phyloP scores from a whole-genome alignment of 1,140 invertebrate genomes.

The Amphibalanus amphitrite region DNA sequence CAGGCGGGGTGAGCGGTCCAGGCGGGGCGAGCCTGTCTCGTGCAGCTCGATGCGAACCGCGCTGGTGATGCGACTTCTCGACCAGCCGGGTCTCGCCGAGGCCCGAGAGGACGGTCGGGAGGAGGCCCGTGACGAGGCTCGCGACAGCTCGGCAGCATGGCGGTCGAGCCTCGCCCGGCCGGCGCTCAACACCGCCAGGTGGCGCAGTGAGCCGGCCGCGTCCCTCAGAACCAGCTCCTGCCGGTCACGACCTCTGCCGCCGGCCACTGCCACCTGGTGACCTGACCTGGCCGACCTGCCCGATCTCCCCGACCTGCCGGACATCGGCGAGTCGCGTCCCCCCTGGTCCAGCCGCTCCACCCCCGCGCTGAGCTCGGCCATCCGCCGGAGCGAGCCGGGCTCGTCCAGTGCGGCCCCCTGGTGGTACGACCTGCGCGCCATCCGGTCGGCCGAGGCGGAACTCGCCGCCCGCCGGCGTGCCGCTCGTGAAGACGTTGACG shows the following conservation, averaged over 20 bases:
- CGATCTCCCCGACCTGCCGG: background rate
- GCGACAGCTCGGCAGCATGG: too few species aligned
- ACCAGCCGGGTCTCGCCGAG: background rate
- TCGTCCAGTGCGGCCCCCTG: background rate
- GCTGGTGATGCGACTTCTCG: background rate
- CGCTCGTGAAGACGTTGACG: background rate
- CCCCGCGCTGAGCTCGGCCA: background rate
- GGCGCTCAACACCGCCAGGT: too few species aligned
- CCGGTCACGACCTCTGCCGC: too few species aligned
- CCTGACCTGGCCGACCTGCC: background rate
- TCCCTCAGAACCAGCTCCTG: too few species aligned
- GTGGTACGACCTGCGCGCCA: background rate
- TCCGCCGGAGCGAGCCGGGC: background rate
- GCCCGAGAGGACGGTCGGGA: background rate
- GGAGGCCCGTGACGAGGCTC: too few species aligned
- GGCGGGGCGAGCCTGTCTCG: background rate
- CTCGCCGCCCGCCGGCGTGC: too few species aligned
- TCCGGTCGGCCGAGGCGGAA: too few species aligned
- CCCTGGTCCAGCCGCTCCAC: background rate
- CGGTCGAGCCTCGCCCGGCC: too few species aligned
- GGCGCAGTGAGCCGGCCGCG: too few species aligned
- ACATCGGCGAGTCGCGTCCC: background rate
- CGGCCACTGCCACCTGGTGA: too few species aligned
- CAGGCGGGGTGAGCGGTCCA: background rate
- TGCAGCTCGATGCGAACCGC: background rate